A percentile compares a stretch with the other conserved stretches of the same genome.
Evolutionary conservation across 2,797 vertebrate species (phyloP).

Genomic region (Capromys pilorides): DNA sequence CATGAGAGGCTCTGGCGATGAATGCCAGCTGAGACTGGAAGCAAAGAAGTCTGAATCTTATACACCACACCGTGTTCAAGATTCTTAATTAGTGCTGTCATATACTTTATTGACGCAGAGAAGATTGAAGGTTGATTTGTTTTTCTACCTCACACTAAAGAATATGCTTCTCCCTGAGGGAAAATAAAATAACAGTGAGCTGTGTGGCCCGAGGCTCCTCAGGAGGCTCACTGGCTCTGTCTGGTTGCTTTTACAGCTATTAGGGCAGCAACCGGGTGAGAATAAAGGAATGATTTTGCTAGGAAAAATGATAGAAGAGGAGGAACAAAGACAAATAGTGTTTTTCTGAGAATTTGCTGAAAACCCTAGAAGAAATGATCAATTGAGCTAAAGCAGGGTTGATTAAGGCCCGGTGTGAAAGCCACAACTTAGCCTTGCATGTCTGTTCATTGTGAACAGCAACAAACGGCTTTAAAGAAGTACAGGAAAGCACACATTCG

Average conservation of each 20-base stretch:
- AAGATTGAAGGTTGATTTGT: conserved; percentile 6
- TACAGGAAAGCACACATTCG: not conserved
- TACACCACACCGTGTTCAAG: not conserved
- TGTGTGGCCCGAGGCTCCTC: not conserved
- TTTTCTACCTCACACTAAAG: not conserved
- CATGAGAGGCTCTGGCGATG: not conserved
- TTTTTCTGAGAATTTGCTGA: not conserved
- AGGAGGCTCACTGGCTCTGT: not conserved
- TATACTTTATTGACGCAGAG: conserved; percentile 12
- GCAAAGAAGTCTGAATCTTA: not conserved
- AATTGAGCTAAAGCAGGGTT: not conserved
- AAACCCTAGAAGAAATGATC: not conserved
- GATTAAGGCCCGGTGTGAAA: not conserved
- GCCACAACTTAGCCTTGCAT: not conserved
- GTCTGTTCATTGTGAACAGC: not conserved
- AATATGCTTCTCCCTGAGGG: not conserved
- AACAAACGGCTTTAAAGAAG: not conserved
- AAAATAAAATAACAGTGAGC: not conserved
- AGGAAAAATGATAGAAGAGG: not conserved
- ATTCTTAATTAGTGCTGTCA: not conserved
- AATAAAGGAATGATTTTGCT: not conserved
- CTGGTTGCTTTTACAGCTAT: not conserved
- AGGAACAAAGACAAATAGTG: not conserved
- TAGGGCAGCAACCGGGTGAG: not conserved
- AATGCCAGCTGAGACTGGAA: not conserved